Base-by-base conservation (phyloP, 1,140 invertebrate species). In the Temnothorax longispinosus region DNA sequence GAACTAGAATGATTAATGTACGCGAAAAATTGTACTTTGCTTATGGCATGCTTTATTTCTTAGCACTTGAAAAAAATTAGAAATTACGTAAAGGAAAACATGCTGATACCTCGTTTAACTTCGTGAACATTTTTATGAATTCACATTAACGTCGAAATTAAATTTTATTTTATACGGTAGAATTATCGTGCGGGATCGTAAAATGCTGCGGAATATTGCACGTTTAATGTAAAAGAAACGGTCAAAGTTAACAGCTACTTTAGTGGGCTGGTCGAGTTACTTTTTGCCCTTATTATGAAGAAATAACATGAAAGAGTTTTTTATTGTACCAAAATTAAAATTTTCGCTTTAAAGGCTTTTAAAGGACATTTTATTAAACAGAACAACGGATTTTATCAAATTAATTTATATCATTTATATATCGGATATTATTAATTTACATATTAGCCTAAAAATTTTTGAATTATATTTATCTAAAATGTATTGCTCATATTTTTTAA, bases 221-320 rank as follows among this genome's bases (percentile, higher is more conserved):
- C 7, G 5, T 71, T 81, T 81, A 41, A 41, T 8, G 3, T 32
- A 60, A 60, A 84, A 74, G 13, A 84, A 84, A 47, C 18, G 32
- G 35, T 75, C 69, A 60, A 74, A 81, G 50, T 81, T 54, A 81
- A 56, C 27, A 64, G 44, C 65, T 21, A n/a, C n/a, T 54, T 32
- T 15, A 81, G 62, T 32, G 13, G 27, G 21, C 10, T 32, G n/a
- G 47, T 54, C 15, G 8, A 72, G 10, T 7, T 32, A 58, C 69
- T 32, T 52, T 56, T 62, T 7, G 21, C 2, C 8, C 1, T 56
- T 56, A 56, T 44, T 78, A 50, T 0, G 3, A 67, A 78, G 7
- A 78, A 78, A 65, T 44, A 64, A 65, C 8, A 65, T 65, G 15
- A 78, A 47, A 64, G 15, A 65, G 21, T 60, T 58, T 27, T 50